phyloP scores from a whole-genome alignment of 2,797 vertebrate genomes.

The Todus mexicanus region DNA sequence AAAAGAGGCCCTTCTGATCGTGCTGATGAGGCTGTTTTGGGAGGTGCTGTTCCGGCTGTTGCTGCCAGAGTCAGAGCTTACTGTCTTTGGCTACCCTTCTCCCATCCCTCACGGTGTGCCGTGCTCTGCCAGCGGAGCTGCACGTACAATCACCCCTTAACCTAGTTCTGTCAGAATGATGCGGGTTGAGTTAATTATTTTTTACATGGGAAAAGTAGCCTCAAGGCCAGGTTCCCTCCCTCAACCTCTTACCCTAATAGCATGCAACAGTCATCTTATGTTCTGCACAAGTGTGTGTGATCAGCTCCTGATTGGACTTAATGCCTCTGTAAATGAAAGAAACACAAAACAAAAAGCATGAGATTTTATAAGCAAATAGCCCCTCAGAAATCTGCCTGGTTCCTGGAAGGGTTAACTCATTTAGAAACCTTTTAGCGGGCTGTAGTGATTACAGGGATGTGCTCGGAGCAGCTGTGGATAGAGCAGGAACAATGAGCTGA shows the following conservation, averaged over 20 bases:
- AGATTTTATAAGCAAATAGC: background rate
- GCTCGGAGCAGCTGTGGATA: constrained; percentile 30
- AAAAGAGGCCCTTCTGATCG: background rate
- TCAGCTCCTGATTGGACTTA: background rate
- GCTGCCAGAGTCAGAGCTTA: background rate
- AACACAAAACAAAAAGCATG: constrained; percentile 8
- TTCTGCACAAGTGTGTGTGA: background rate
- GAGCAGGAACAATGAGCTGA: constrained; percentile 11
- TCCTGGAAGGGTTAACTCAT: constrained; percentile 56
- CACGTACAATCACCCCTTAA: background rate
- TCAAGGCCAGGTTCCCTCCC: background rate
- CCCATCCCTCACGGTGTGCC: fast-evolving
- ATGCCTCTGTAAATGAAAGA: constrained; percentile 29
- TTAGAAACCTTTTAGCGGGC: constrained; percentile 54
- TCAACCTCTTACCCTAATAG: constrained; percentile 9
- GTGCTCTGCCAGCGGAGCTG: background rate
- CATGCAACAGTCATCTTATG: background rate
- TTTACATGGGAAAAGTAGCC: constrained; percentile 6
- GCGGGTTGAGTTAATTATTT: background rate
- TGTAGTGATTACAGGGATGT: background rate
- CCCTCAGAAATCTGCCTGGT: background rate
- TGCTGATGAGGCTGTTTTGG: background rate
- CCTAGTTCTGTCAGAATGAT: constrained; percentile 33
- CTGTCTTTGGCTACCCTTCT: background rate
- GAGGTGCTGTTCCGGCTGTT: background rate